Evolutionary conservation across 1,140 invertebrate species (phyloP), one percentile per base, ranked within the genome.

Genomic region (Lysiphlebus fabarum): DNA sequence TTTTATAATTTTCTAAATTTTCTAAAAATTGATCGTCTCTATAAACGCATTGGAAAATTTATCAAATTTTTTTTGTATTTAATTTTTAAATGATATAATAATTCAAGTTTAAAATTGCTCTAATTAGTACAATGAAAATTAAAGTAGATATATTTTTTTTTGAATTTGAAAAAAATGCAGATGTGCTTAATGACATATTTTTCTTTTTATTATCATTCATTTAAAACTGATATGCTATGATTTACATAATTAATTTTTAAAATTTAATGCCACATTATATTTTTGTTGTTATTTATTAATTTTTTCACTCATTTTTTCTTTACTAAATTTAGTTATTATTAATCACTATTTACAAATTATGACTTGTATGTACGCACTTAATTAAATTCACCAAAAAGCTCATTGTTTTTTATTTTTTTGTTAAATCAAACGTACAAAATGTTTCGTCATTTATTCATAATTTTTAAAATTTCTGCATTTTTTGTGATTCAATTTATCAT

Each of bases 201-300:
- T 45, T 36, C 45, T 56, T 34, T 56, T 48, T 43, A 56, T 59
- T 44, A 42, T 53, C 41, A 48, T 41, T 36, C 36, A 43, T 53
- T 56, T 38, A 55, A 50, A 44, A 53, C 49, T 60, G 58, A 48
- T 54, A 60, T 60, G 51, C 53, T 49, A 60, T 43, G 17, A 60
- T 40, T 50, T 11, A 44, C 38, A 43, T 12, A 42, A 34, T 43
- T 51, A 17, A 45, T 26, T 36, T 43, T 37, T 45, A 37, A 10
- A 33, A 53, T n/a, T n/a, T n/a, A n/a, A n/a, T 56, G 5, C 9
- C 11, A 9, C 12, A 36, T n/a, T 38, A 38, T 45, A 48, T 14
- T 59, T 45, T 53, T 54, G 43, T 43, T 34, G 6, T 50, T 36
- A 51, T 36, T 51, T 33, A 34, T 50, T 45, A 36, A 6, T n/a